phyloP scores from a whole-genome alignment of 1,140 invertebrate species.

The Megalopta genalis region DNA sequence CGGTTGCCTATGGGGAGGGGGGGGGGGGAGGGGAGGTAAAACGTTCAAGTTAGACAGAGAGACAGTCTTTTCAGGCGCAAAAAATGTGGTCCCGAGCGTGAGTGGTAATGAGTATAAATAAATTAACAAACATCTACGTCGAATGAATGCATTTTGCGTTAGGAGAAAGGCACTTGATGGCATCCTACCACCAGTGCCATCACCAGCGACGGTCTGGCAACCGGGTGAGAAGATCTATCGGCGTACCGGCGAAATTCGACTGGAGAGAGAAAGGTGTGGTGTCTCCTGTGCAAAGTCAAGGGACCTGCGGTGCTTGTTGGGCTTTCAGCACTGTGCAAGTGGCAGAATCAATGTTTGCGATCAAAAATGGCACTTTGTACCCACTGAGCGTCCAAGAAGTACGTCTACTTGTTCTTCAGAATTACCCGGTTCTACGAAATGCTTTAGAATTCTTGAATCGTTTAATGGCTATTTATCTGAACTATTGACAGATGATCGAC shows the following conservation, averaged over 20 bases:
- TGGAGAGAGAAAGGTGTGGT: slow-evolving; percentile 87
- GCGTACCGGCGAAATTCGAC: slow-evolving; percentile 69
- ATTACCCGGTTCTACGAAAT: no score
- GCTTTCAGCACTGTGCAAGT: slow-evolving; percentile 90
- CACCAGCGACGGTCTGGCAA: neutral
- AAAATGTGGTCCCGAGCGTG: no score
- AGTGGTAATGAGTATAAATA: neutral
- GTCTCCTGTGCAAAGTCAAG: slow-evolving; percentile 86
- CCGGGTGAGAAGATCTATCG: slow-evolving; percentile 62
- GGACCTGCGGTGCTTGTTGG: slow-evolving; percentile 92
- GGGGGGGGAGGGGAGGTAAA: no score
- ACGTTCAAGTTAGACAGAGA: no score
- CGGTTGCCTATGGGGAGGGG: no score
- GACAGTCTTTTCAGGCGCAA: no score
- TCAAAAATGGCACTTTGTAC: slow-evolving; percentile 83
- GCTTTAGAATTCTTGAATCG: no score
- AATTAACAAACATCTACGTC: neutral
- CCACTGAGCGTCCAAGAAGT: slow-evolving; percentile 89
- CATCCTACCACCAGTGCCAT: slow-evolving; percentile 62
- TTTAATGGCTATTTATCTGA: neutral
- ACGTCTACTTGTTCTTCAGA: slow-evolving; percentile 23
- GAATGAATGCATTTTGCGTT: neutral
- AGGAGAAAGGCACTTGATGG: slow-evolving; percentile 47
- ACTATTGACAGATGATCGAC: slow-evolving; percentile 85
- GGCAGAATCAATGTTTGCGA: slow-evolving; percentile 88